Base-by-base conservation (phyloP, 2,888 invertebrate species). In the Allacma fusca region DNA sequence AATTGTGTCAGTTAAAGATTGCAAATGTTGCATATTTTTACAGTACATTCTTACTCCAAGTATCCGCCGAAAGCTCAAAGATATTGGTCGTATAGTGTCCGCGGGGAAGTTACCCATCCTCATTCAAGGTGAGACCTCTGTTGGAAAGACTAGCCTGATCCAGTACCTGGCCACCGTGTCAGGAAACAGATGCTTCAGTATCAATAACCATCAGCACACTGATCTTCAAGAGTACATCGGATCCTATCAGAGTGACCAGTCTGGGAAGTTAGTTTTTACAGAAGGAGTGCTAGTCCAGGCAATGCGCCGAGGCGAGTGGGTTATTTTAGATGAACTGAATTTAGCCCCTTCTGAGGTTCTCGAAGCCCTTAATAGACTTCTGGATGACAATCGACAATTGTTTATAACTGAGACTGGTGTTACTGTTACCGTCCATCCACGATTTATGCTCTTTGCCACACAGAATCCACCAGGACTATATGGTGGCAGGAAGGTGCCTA, bases 201-300 rank as follows among this genome's bases (percentile, higher is more conserved):
- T 99, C 84, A 99, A 99, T 87, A 99, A 99, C 87, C 99, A 99
- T 85, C 98, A 99, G 86, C 98, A 99, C 86, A 99, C 99, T 0
- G 99, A 99, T 86, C 88, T 99, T 1, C 97, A 98, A 88, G 99
- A 98, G 86, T 99, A 99, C 85, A 92, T 99, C 76, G 99, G 99
- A 0, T 94, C 94, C 9, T 99, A 99, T 86, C 92, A 93, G 0
- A 92, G 94, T 0, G 95, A 97, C 86, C 88, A 90, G 0, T 90
- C 88, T 59, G 98, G 98, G 0, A 94, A 94, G 87, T 89, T 99
- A 0, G 91, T 93, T 0, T 99, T 99, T 86, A 92, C 93, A 86
- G 98, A 99, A 89, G 98, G 98, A 28, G 92, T 97, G 26, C 87
- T 99, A 68, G 96, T 98, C 0, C 94, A 97, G 86, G 99, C 99